Percentiles rank a stretch among this genome's conserved stretches.
These are phyloP conservation scores for Chydorus sphaericus DNA, from an alignment of 2,888 invertebrate genomes.

Conservation along the genomic window DNA sequence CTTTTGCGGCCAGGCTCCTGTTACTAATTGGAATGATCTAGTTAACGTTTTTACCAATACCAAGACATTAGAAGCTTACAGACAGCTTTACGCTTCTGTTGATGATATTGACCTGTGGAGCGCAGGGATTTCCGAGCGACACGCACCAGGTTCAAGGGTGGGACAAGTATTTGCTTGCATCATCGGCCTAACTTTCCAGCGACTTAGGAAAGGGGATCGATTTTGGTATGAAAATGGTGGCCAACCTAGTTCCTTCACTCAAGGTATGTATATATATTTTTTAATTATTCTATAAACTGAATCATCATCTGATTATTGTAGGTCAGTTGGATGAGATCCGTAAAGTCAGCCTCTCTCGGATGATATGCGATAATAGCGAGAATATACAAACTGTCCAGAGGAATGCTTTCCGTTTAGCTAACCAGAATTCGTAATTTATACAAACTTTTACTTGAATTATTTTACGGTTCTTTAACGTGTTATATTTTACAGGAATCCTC, in stretches of 20 bases:
- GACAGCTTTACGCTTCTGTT: conserved; percentile 32
- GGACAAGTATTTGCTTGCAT: conserved; percentile 89
- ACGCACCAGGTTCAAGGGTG: conserved; percentile 78
- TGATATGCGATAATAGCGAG: conserved; percentile 33
- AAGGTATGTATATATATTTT: conserved; percentile 30
- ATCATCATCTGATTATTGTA: no score
- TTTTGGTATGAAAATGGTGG: conserved; percentile 90
- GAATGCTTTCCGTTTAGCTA: no score
- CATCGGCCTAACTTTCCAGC: conserved; percentile 83
- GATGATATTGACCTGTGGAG: conserved; percentile 89
- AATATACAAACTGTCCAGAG: conserved; percentile 36
- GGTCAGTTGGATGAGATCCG: conserved; percentile 31
- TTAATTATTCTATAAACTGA: no score
- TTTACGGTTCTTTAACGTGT: no score
- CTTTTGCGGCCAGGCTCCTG: conserved; percentile 19
- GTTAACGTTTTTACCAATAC: conserved; percentile 19
- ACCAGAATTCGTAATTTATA: no score
- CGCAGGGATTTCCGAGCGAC: conserved; percentile 80
- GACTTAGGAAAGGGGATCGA: conserved; percentile 73
- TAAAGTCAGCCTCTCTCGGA: conserved; percentile 28
- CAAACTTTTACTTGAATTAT: no score
- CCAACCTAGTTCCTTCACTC: conserved; percentile 79
- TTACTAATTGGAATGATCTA: conserved; percentile 21
- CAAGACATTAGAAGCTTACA: conserved; percentile 18
- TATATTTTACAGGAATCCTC: no score